Evolutionary conservation across 2,888 invertebrate genomes (phyloP).

Genomic region (Epirrita christyi): DNA sequence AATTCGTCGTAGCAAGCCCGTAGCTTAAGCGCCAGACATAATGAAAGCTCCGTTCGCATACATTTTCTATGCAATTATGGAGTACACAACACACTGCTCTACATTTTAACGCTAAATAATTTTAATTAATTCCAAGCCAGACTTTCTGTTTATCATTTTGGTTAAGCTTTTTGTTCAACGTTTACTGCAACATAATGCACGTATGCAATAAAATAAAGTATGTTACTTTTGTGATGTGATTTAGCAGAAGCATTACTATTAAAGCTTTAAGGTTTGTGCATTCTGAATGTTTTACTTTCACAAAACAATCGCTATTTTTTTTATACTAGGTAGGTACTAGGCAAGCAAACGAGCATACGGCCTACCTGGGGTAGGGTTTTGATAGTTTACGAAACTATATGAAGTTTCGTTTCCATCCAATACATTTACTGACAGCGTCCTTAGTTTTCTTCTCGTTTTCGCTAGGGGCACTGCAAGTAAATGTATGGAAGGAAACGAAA

Average conservation of each 20-base stretch:
- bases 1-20: slow-evolving; percentile 32
- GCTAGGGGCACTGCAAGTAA: too few relatives aligned
- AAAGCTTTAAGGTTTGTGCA: too few relatives aligned
- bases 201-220: not conserved
- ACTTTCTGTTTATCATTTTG: slow-evolving; percentile 35
- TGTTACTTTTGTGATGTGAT: not conserved
- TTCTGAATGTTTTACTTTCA: too few relatives aligned
- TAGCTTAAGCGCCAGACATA: slow-evolving; percentile 54
- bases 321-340: too few relatives aligned
- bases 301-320: too few relatives aligned
- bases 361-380: too few relatives aligned
- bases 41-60: slow-evolving; percentile 59
- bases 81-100: slow-evolving; percentile 33
- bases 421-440: too few relatives aligned
- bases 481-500: too few relatives aligned
- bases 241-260: not conserved
- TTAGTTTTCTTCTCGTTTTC: too few relatives aligned
- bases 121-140: slow-evolving; percentile 39
- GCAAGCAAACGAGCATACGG: too few relatives aligned
- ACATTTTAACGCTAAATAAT: slow-evolving; percentile 40
- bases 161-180: slow-evolving; percentile 28
- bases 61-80: slow-evolving; percentile 65
- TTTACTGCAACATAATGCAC: slow-evolving; percentile 13
- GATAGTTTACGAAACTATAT: too few relatives aligned
- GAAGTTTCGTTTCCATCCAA: too few relatives aligned